A percentile compares a stretch with the other conserved stretches of the same genome.
phyloP scores from a whole-genome alignment of 2,797 vertebrate species.

The Sitta carolinensis region DNA sequence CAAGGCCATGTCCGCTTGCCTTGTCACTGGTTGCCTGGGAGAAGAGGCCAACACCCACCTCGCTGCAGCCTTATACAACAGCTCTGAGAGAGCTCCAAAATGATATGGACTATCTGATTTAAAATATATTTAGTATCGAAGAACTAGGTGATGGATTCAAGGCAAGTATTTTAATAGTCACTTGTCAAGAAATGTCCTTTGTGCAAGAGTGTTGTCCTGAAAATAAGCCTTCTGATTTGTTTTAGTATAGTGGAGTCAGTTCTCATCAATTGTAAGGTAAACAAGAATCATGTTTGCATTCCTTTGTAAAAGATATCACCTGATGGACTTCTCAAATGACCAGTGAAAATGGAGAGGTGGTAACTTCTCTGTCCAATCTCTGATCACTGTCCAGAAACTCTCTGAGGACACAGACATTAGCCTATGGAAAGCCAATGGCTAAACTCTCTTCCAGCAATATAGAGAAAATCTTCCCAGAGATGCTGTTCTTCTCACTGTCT shows the following conservation, averaged over 20 bases:
- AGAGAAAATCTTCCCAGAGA: neutral
- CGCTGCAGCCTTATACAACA: neutral
- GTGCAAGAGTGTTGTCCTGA: neutral
- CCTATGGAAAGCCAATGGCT: neutral
- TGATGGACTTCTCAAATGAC: too few species aligned
- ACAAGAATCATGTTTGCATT: too few species aligned
- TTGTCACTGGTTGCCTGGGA: neutral
- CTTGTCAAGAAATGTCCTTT: neutral
- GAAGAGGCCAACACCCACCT: neutral
- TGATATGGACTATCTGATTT: neutral
- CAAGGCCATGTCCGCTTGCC: neutral
- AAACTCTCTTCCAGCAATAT: neutral
- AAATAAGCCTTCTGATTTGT: too few species aligned
- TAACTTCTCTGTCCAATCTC: too few species aligned
- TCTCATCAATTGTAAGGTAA: too few species aligned
- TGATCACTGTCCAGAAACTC: too few species aligned
- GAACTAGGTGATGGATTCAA: neutral
- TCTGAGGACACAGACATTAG: neutral
- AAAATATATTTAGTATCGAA: neutral
- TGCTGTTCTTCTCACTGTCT: neutral
- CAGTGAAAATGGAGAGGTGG: too few species aligned
- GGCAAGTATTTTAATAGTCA: neutral
- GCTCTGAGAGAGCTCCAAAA: neutral
- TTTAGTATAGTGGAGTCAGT: too few species aligned
- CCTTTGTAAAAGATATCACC: too few species aligned